Percentiles rank a stretch among this genome's conserved stretches.
phyloP scores from a whole-genome alignment of 2,797 vertebrate species.

The Takifugu rubripes region DNA sequence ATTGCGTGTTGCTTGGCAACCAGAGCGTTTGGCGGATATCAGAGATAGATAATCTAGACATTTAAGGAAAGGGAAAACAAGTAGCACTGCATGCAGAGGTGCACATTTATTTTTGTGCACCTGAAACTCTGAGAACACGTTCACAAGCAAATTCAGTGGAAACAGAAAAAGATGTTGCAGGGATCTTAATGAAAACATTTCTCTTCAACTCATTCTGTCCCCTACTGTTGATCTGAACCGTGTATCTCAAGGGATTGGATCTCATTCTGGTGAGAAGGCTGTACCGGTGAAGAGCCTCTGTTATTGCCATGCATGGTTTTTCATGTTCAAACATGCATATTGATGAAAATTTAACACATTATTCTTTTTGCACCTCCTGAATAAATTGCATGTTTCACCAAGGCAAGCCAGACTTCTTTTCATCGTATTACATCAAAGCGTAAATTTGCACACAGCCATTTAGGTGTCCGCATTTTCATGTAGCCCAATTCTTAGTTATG shows the following conservation, averaged over 20 bases:
- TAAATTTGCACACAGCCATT: conserved; percentile 21
- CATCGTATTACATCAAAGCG: conserved; percentile 47
- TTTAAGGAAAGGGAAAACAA: conserved; percentile 77
- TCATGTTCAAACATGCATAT: conserved; percentile 62
- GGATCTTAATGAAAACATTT: conserved; percentile 53
- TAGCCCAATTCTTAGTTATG: conserved; percentile 20
- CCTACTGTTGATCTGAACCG: conserved; percentile 10
- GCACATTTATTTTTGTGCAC: conserved; percentile 50
- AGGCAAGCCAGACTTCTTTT: conserved; percentile 34
- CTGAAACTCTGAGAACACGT: conserved; percentile 32
- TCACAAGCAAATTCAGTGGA: conserved; percentile 43
- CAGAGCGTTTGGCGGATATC: conserved; percentile 82
- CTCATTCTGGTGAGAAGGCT: conserved; percentile 48
- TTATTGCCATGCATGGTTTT: conserved; percentile 47
- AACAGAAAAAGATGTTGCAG: conserved; percentile 46
- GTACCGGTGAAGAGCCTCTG: conserved; percentile 38
- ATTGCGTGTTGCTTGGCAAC: conserved; percentile 96
- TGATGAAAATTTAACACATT: conserved; percentile 57
- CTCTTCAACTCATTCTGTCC: conserved; percentile 16
- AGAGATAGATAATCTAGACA: conserved; percentile 87
- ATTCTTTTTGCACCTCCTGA: conserved; percentile 44
- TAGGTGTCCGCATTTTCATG: conserved; percentile 27
- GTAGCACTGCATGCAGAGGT: conserved; percentile 69
- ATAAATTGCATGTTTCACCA: conserved; percentile 46
- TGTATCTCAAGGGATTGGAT: conserved; percentile 52